Evolutionary conservation across 2,113 vertebrate genomes (phyloP), one percentile per base, ranked within the genome.

Genomic region (Motacilla tschutschensis): DNA sequence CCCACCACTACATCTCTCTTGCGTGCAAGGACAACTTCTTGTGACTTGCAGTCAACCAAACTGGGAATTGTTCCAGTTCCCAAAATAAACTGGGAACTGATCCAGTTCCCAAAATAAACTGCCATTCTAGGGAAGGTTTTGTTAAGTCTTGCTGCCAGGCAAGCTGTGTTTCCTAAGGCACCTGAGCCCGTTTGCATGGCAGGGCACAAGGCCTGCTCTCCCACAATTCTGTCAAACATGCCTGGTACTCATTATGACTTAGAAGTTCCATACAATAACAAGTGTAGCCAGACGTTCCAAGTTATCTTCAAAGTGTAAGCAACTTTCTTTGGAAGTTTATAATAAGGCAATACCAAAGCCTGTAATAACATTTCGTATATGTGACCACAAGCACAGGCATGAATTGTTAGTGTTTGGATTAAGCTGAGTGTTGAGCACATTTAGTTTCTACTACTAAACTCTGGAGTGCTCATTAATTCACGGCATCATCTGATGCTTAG

Each of bases 21-120:
- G 6, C 29, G n/a, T 20, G 13, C 0, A 0, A 70, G 51, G 55
- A 64, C 50, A 76, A 6, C 13, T 53, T n/a, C 35, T 29, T 50
- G 24, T n/a, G 47, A 74, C 8, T 43, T 50, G 26, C 36, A 72
- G 63, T 58, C 38, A 65, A n/a, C 12, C 51, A 50, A 65, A 54
- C 17, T 62, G 40, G 69, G 58, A 79, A 60, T 14, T 21, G n/a
- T 54, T 31, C 7, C 25, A 44, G 25, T 13, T 46, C 81, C 33
- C 79, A 81, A 78, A 6, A 55, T 25, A 36, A 79, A 33, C 33
- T 33, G 48, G 26, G 26, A 50, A 28, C 15, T 22, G 33, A 40
- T n/a, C 8, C 28, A 47, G 24, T 12, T 43, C 64, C 38, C 80
- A 79, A 79, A 7, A 58, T 24, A 35, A 78, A 53, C 20, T 58